These are phyloP conservation scores for Acanthosepion esculentum DNA, from an alignment of 2,888 invertebrate species.

Conservation along the genomic window DNA sequence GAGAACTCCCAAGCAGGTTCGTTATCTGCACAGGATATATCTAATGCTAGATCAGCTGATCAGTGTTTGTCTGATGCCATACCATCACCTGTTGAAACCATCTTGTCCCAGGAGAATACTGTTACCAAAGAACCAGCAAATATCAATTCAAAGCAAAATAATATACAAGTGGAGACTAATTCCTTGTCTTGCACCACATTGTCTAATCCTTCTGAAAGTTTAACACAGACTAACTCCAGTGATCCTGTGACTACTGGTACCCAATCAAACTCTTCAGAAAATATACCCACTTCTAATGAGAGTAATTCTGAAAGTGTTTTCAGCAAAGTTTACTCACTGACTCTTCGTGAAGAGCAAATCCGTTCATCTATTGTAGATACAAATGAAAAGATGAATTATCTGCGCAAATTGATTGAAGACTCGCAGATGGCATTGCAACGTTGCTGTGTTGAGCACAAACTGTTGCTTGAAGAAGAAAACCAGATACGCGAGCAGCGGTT, in stretches of 20 bases:
- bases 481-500: neutral
- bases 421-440: constrained; percentile 38
- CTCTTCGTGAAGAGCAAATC: neutral
- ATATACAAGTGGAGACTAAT: neutral
- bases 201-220: neutral
- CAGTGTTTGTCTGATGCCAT: neutral
- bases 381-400: constrained; percentile 1
- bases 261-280: neutral
- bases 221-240: neutral
- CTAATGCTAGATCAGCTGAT: neutral
- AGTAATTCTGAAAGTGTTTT: neutral
- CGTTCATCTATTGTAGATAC: neutral
- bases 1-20: neutral
- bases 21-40: neutral
- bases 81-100: neutral
- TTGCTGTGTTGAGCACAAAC: neutral
- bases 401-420: constrained; percentile 42
- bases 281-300: neutral
- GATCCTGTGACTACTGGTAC: neutral
- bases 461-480: neutral
- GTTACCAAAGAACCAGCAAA: neutral
- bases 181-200: neutral
- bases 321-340: neutral
- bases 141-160: neutral
- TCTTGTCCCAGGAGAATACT: neutral